phyloP scores from a whole-genome alignment of 2,888 invertebrate species.

The Lycaena phlaeas region DNA sequence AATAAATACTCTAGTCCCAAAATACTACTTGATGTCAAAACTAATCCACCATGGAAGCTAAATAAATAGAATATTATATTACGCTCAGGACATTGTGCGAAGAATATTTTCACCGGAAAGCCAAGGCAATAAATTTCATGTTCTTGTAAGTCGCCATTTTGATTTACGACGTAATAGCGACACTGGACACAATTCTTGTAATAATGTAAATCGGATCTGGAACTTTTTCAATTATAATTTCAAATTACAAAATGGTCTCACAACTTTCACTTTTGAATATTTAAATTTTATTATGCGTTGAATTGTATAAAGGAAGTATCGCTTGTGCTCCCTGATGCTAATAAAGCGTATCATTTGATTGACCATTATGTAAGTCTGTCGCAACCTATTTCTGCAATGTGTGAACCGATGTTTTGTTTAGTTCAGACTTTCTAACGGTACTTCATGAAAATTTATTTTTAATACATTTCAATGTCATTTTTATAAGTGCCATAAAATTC shows the following conservation, averaged over 20 bases:
- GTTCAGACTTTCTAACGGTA: too few relatives aligned
- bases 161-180: slow-evolving; percentile 41
- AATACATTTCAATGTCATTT: too few relatives aligned
- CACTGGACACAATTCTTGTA: slow-evolving; percentile 5
- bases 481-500: too few relatives aligned
- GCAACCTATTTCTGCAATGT: background rate
- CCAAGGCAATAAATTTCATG: slow-evolving; percentile 59
- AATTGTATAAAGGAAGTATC: background rate
- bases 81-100: slow-evolving; percentile 27
- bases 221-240: slow-evolving; percentile 8
- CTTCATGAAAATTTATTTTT: too few relatives aligned
- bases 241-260: background rate
- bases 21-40: background rate
- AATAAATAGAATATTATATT: background rate
- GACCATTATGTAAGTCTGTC: background rate
- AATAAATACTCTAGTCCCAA: background rate
- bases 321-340: background rate
- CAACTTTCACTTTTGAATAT: background rate
- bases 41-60: background rate
- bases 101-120: slow-evolving; percentile 61
- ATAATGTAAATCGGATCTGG: slow-evolving; percentile 3
- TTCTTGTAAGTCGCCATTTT: slow-evolving; percentile 55
- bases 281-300: background rate
- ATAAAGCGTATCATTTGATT: background rate
- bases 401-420: background rate